A percentile compares a stretch with the other conserved stretches of the same genome.
Evolutionary conservation across 2,888 invertebrate genomes (phyloP).

Genomic region (Odontocolon sp.): DNA sequence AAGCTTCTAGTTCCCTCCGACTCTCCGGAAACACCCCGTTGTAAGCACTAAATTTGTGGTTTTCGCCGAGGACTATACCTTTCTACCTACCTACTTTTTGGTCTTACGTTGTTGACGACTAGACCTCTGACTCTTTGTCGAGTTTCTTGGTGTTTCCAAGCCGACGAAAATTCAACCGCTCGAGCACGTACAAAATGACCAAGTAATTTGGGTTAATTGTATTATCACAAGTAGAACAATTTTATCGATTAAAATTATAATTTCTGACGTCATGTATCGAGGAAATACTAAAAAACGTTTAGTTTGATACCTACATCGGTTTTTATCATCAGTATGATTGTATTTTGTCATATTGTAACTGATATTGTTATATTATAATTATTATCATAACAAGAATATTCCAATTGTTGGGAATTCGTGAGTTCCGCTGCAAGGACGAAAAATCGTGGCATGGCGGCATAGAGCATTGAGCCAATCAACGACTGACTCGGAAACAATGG

Average conservation of each 20-base stretch:
- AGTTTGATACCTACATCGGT: no score
- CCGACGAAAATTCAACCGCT: slow-evolving; percentile 22
- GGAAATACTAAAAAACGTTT: no score
- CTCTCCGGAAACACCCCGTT: slow-evolving; percentile 41
- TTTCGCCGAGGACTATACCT: slow-evolving; percentile 25
- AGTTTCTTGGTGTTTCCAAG: slow-evolving; percentile 15
- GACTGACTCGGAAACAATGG: slow-evolving; percentile 35
- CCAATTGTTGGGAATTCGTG: no score
- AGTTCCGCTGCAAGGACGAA: no score
- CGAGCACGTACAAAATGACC: slow-evolving; percentile 1
- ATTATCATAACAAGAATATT: no score
- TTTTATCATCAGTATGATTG: no score
- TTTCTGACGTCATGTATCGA: no score
- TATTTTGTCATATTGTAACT: no score
- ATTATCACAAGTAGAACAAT: no score
- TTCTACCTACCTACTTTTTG: slow-evolving; percentile 26
- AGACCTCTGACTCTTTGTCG: slow-evolving; percentile 27
- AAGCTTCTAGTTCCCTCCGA: slow-evolving; percentile 27
- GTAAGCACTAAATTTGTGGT: slow-evolving; percentile 55
- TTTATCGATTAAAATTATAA: no score
- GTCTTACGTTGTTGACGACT: slow-evolving; percentile 32
- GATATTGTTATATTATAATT: no score
- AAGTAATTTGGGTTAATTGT: no score
- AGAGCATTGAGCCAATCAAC: slow-evolving; percentile 33
- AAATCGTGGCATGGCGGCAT: neutral